Evolutionary conservation across 2,113 vertebrate genomes (phyloP).

Genomic region (Myiozetetes cayanensis): DNA sequence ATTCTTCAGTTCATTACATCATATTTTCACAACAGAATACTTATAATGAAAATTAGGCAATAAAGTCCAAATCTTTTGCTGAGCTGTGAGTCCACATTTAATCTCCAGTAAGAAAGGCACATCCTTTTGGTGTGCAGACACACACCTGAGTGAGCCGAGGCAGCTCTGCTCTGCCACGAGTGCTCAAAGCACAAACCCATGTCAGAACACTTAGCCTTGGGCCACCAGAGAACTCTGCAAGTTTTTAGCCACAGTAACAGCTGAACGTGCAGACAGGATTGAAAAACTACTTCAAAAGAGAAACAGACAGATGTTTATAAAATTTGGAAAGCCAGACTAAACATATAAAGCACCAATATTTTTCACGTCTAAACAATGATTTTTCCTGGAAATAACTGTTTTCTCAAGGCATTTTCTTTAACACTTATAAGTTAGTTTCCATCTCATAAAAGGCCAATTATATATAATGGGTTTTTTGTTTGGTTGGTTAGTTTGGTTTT

Average conservation of each 20-base stretch:
- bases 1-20: background rate
- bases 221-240: background rate
- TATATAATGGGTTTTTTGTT: background rate
- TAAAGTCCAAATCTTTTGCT: background rate
- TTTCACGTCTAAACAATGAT: background rate
- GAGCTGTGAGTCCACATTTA: background rate
- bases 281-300: background rate
- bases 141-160: background rate
- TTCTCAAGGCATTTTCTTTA: background rate
- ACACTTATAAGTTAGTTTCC: background rate
- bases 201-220: background rate
- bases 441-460: background rate
- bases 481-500: background rate
- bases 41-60: background rate
- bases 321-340: slow-evolving; percentile 6
- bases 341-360: background rate
- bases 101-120: background rate
- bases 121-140: background rate
- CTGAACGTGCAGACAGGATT: background rate
- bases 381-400: background rate
- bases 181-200: background rate
- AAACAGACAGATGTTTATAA: background rate
- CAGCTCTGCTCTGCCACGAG: background rate
- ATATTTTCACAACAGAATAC: background rate
- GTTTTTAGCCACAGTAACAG: background rate